A percentile compares a stretch with the other conserved stretches of the same genome.
These are phyloP conservation scores for Eilema griseolum DNA, from an alignment of 2,888 invertebrate genomes.

Conservation along the genomic window DNA sequence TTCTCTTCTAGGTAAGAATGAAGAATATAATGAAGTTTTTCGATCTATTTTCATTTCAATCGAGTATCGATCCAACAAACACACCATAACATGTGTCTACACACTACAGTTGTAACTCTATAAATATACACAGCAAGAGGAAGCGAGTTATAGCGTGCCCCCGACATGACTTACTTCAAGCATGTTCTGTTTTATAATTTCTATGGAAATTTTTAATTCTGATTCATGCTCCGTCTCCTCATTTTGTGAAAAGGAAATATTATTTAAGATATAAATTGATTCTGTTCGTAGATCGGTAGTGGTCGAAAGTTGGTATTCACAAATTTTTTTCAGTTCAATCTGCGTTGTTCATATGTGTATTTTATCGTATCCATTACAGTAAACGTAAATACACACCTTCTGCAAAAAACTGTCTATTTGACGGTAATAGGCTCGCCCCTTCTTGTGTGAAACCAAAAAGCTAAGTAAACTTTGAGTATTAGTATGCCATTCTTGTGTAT, in stretches of 20 bases:
- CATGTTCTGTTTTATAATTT: slow-evolving; percentile 80
- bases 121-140: slow-evolving; percentile 63
- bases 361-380: too few relatives aligned
- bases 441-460: too few relatives aligned
- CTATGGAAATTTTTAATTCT: slow-evolving; percentile 62
- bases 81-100: slow-evolving; percentile 27
- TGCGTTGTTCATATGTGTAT: too few relatives aligned
- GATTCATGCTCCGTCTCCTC: slow-evolving; percentile 52
- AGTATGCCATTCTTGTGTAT: too few relatives aligned
- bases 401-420: too few relatives aligned
- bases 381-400: too few relatives aligned
- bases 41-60: background rate
- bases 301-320: background rate
- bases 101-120: slow-evolving; percentile 54
- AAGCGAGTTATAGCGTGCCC: slow-evolving; percentile 78
- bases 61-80: slow-evolving; percentile 5
- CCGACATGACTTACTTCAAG: slow-evolving; percentile 76
- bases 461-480: too few relatives aligned
- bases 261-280: background rate
- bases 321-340: background rate
- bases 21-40: background rate
- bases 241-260: background rate
- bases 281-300: background rate
- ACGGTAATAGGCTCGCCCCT: too few relatives aligned
- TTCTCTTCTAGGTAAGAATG: background rate